phyloP scores from a whole-genome alignment of 2,888 invertebrate genomes.

The Pristionchus japonicus region DNA sequence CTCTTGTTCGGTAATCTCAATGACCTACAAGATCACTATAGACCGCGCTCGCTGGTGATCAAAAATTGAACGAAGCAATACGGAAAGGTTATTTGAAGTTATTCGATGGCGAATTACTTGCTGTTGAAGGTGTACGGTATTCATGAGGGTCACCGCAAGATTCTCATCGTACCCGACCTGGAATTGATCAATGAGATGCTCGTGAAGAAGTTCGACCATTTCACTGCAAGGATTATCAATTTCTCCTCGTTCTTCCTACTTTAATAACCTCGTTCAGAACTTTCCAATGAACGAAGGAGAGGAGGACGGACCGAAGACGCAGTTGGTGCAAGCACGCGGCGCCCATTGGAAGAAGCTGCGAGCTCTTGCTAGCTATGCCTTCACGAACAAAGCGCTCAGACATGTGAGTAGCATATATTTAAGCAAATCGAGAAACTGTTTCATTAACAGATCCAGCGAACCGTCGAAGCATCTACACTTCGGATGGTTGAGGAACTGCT shows the following conservation, averaged over 20 bases:
- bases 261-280: neutral
- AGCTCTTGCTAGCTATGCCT: constrained; percentile 77
- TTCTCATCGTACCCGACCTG: constrained; percentile 76
- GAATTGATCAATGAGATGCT: constrained; percentile 76
- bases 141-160: constrained; percentile 58
- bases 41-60: constrained; percentile 51
- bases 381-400: constrained; percentile 75
- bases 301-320: constrained; percentile 63
- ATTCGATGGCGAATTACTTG: neutral
- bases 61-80: constrained; percentile 66
- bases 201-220: constrained; percentile 76
- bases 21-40: constrained; percentile 49
- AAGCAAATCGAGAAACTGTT: too few relatives aligned
- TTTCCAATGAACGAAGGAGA: constrained; percentile 40
- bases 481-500: neutral
- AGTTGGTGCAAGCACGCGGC: constrained; percentile 76
- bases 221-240: constrained; percentile 76
- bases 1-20: constrained; percentile 62
- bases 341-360: constrained; percentile 79
- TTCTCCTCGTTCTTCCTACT: neutral
- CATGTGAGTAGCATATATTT: constrained; percentile 40
- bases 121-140: constrained; percentile 52
- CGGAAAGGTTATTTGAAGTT: constrained; percentile 39
- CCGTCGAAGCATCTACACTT: constrained; percentile 43
- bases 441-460: constrained; percentile 49